Evolutionary conservation across 2,797 vertebrate species (phyloP).

Genomic region (Sebastes minor): DNA sequence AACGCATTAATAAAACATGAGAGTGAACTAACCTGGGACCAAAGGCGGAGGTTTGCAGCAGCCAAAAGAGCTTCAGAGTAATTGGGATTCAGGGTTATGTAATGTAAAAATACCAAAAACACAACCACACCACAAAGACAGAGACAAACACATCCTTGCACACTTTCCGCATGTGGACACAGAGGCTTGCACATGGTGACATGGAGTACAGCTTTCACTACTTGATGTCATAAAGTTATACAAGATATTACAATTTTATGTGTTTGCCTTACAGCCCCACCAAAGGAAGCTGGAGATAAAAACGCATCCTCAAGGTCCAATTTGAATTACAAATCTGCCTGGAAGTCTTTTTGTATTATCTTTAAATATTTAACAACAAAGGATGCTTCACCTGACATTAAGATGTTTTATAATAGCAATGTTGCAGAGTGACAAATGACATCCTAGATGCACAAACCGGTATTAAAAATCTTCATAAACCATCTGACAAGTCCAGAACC

Average conservation of each 20-base stretch:
- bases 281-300: conserved; percentile 45
- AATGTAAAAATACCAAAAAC: conserved; percentile 14
- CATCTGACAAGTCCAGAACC: background rate
- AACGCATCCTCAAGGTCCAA: conserved; percentile 55
- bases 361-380: conserved; percentile 59
- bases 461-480: background rate
- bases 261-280: conserved; percentile 54
- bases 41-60: conserved; percentile 31
- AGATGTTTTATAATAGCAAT: conserved; percentile 9
- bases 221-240: conserved; percentile 44
- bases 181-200: background rate
- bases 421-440: background rate
- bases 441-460: background rate
- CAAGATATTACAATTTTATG: conserved; percentile 46
- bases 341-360: conserved; percentile 46
- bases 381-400: conserved; percentile 19
- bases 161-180: background rate
- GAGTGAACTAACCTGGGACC: conserved; percentile 52
- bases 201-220: conserved; percentile 15
- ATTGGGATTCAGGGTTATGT: conserved; percentile 32
- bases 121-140: background rate
- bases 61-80: conserved; percentile 32
- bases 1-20: conserved; percentile 70
- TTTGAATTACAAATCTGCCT: conserved; percentile 71
- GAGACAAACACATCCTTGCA: background rate